Conservation (phyloP, 2,113 vertebrate genomes). For the Thinocorus orbignyianus region DNA sequence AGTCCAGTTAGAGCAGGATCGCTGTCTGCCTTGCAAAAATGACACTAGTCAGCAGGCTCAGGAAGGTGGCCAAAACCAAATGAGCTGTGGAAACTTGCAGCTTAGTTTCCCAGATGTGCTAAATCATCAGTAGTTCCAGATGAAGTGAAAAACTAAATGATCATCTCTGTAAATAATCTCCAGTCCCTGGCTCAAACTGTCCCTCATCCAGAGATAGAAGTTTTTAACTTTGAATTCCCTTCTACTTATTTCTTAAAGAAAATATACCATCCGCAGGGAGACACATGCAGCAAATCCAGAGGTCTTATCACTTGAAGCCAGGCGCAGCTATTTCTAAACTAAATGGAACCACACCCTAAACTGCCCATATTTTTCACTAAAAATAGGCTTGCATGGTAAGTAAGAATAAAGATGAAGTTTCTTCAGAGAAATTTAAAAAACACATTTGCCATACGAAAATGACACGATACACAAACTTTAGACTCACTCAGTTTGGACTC, state of each 20-base stretch:
- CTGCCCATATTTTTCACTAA: conserved; percentile 33
- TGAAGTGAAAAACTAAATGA: background rate
- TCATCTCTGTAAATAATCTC: background rate
- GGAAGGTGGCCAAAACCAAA: conserved; percentile 45
- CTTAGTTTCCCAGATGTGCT: conserved; percentile 33
- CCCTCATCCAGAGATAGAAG: background rate
- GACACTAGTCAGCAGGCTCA: conserved; percentile 22
- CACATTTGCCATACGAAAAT: background rate
- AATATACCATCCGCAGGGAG: background rate
- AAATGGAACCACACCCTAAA: conserved; percentile 41
- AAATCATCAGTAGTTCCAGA: conserved; percentile 39
- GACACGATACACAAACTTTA: background rate
- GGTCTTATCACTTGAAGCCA: conserved; percentile 44
- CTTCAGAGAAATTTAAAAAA: background rate
- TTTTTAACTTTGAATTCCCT: background rate
- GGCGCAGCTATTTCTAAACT: conserved; percentile 1
- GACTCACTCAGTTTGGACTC: background rate
- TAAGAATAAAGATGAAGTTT: background rate
- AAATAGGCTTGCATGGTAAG: background rate
- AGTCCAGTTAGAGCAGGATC: background rate
- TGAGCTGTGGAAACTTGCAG: background rate
- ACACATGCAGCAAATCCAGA: conserved; percentile 20
- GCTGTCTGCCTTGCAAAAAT: conserved; percentile 16
- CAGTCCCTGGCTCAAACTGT: background rate
- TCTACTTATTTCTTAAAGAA: conserved; percentile 21